Percentiles rank a stretch among this genome's conserved stretches.
Evolutionary conservation across 2,113 vertebrate genomes (phyloP).

Genomic region (Coreoperca whiteheadi): DNA sequence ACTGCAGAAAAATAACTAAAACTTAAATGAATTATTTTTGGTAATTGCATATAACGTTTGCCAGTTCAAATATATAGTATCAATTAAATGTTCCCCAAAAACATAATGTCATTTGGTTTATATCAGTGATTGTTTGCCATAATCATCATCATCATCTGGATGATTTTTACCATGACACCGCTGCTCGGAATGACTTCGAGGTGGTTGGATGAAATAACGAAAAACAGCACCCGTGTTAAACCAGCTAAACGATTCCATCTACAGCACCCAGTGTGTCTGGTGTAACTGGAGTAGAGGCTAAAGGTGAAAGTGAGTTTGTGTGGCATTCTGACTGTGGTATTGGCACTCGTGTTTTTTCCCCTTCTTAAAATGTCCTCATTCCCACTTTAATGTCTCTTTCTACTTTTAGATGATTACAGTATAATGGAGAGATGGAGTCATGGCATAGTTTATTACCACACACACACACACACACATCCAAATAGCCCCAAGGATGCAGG

Average conservation of each 20-base stretch:
- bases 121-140: conserved; percentile 7
- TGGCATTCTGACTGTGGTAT: conserved; percentile 68
- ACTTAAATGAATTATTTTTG: not conserved
- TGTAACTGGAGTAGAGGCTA: conserved; percentile 59
- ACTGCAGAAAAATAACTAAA: not conserved
- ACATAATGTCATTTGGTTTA: conserved; percentile 4
- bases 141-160: conserved; percentile 5
- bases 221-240: conserved; percentile 44
- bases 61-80: not conserved
- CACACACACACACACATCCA: conserved; percentile 57
- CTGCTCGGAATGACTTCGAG: conserved; percentile 40
- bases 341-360: conserved; percentile 60
- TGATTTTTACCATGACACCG: conserved; percentile 33
- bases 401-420: conserved; percentile 73
- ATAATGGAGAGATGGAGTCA: conserved; percentile 80
- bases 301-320: conserved; percentile 75
- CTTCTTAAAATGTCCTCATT: conserved; percentile 72
- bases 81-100: not conserved
- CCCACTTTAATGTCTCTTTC: conserved; percentile 68
- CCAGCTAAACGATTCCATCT: conserved; percentile 32
- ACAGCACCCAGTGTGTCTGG: conserved; percentile 31
- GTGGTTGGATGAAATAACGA: conserved; percentile 38
- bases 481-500: conserved; percentile 38
- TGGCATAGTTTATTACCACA: conserved; percentile 70
- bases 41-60: not conserved